Conservation (phyloP, 2,113 vertebrate species). For the Pluvialis apricaria region DNA sequence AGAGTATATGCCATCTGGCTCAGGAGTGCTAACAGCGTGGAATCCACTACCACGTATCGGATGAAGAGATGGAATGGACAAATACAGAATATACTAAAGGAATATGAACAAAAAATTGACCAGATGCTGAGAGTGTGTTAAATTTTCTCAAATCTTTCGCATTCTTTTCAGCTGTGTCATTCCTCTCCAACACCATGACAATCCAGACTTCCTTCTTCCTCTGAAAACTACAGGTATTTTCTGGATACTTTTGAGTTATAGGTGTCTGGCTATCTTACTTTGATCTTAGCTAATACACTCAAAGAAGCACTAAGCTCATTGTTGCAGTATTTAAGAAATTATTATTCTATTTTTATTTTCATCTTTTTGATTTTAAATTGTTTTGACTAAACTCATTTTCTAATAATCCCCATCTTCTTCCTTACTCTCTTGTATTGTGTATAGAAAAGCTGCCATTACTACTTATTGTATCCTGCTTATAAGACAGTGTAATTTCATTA, state of each 20-base stretch:
- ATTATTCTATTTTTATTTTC: constrained; percentile 45
- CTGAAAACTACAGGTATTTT: not conserved
- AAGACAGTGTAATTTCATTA: constrained; percentile 52
- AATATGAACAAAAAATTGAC: constrained; percentile 14
- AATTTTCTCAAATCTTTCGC: not conserved
- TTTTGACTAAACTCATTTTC: constrained; percentile 49
- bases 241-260: not conserved
- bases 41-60: constrained; percentile 14
- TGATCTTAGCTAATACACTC: not conserved
- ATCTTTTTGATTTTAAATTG: constrained; percentile 15
- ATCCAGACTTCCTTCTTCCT: not conserved
- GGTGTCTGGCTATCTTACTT: not conserved
- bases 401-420: constrained; percentile 36
- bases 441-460: constrained; percentile 53
- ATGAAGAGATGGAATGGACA: constrained; percentile 44
- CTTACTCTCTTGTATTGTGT: not conserved
- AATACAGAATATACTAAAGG: constrained; percentile 1
- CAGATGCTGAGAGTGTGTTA: not conserved
- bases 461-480: constrained; percentile 61
- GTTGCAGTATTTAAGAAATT: constrained; percentile 3
- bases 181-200: not conserved
- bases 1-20: constrained; percentile 63
- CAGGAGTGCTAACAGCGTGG: constrained; percentile 46
- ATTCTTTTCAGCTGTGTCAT: not conserved
- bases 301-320: not conserved